Evolutionary conservation across 2,113 vertebrate species (phyloP).

Genomic region (Semnornis frantzii): DNA sequence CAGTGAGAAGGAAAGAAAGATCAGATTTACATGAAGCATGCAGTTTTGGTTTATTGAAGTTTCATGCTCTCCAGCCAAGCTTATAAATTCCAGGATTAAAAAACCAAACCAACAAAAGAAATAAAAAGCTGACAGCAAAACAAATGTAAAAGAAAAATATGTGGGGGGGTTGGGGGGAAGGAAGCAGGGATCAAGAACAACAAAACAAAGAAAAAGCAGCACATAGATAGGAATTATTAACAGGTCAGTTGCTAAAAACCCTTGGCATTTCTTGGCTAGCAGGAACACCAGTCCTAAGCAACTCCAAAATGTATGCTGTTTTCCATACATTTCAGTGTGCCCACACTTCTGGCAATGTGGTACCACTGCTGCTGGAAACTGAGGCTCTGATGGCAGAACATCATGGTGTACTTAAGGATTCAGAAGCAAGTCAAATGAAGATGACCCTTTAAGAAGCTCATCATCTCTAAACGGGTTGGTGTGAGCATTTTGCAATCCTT

Average conservation of each 20-base stretch:
- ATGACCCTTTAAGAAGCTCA: neutral
- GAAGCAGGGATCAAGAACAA: too few relatives aligned
- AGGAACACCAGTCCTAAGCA: neutral
- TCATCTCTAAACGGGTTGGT: neutral
- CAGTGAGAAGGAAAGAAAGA: neutral
- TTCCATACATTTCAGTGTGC: neutral
- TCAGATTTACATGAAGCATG: neutral
- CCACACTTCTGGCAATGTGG: accelerated
- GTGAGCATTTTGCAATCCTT: neutral
- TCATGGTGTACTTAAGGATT: neutral
- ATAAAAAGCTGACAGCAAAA: too few relatives aligned
- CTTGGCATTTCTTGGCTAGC: neutral
- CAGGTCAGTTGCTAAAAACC: neutral
- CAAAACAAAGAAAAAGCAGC: neutral
- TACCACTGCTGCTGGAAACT: neutral
- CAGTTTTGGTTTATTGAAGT: neutral
- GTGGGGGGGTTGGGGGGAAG: too few relatives aligned
- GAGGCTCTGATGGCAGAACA: neutral
- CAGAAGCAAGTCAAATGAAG: neutral
- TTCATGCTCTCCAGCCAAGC: neutral
- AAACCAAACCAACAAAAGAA: too few relatives aligned
- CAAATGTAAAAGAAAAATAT: too few relatives aligned
- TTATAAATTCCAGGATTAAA: neutral
- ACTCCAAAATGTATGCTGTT: neutral
- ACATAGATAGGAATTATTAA: neutral